Base-by-base conservation (phyloP, 1,140 invertebrate species). In the Bombus fervidus region DNA sequence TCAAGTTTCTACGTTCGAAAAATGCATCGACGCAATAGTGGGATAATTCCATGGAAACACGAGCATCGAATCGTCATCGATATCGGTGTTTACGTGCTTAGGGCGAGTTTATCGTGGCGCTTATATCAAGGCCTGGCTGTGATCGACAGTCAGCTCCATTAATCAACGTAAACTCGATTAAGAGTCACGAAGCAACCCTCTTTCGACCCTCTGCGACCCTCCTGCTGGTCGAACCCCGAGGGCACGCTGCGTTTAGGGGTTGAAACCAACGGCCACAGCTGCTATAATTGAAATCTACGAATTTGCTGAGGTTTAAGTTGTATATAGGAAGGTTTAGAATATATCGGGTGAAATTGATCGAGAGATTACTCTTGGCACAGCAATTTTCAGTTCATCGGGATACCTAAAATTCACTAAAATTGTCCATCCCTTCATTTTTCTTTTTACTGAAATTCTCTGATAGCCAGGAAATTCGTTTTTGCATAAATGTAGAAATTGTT, bases 101-200 rank as follows among this genome's bases (percentile, higher is more conserved):
- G 34, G 31, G 28, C 10, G n/a, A n/a, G 57, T 62, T 64, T 64
- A 77, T 77, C 57, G 57, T 12, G 59, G 28, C 75, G 75, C 22
- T 39, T 73, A n/a, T 62, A 87, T 64, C 73, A 25, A 77, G 41
- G 31, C 59, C 66, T 31, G 53, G 69, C 85, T 82, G 84, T 43
- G 81, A 88, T 83, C 74, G 85, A 82, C 62, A 87, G 62, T n/a
- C 22, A n/a, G 73, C 28, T 59, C 62, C 47, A 83, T 87, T 87
- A 88, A 87, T 88, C 80, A 87, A 34, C 59, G 73, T n/a, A 76
- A 85, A 85, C 64, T 81, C 75, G 73, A 87, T 89, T 76, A 87
- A 87, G 69, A 87, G 57, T 87, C 78, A 86, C 81, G 85, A 82
- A 85, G 85, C 57, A 34, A 39, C 77, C 18, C 71, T 71, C 43